These are phyloP conservation scores for Capitulum mitella DNA, from an alignment of 2,888 invertebrate genomes.

Conservation along the genomic window DNA sequence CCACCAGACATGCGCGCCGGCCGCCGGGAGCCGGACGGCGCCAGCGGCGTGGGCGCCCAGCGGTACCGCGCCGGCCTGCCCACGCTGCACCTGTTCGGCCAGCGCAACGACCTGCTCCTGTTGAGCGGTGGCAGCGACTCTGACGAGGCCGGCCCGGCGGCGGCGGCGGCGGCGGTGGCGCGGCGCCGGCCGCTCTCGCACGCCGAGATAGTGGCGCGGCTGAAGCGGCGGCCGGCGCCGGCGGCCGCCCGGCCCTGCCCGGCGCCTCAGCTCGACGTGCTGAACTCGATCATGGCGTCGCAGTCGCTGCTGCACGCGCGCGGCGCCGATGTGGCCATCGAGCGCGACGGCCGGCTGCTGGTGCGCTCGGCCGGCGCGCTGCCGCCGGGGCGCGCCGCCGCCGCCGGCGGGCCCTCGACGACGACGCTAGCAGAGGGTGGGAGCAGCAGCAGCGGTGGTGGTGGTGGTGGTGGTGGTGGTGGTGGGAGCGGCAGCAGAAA, in stretches of 20 bases:
- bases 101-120: background rate
- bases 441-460: too few species aligned
- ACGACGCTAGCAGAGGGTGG: constrained; percentile 18
- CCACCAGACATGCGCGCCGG: background rate
- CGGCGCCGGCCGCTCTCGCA: background rate
- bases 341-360: constrained; percentile 40
- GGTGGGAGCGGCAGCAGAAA: background rate
- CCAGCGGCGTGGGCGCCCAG: background rate
- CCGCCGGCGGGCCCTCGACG: constrained; percentile 25
- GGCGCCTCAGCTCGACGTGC: constrained; percentile 38
- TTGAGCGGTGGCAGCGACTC: background rate
- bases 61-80: background rate
- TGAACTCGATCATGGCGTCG: constrained; percentile 42
- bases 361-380: constrained; percentile 23
- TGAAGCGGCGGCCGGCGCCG: background rate
- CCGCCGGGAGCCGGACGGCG: background rate
- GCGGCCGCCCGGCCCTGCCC: background rate
- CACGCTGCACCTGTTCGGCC: constrained; percentile 16
- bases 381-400: constrained; percentile 29
- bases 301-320: constrained; percentile 40
- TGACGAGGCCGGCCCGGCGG: background rate
- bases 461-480: background rate
- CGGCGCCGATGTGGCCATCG: constrained; percentile 40
- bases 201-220: background rate
- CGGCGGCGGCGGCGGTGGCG: background rate